Percentiles rank a stretch among this genome's conserved stretches.
These are phyloP conservation scores for Zygogramma bicolorata DNA, from an alignment of 2,888 invertebrate genomes.

Conservation along the genomic window DNA sequence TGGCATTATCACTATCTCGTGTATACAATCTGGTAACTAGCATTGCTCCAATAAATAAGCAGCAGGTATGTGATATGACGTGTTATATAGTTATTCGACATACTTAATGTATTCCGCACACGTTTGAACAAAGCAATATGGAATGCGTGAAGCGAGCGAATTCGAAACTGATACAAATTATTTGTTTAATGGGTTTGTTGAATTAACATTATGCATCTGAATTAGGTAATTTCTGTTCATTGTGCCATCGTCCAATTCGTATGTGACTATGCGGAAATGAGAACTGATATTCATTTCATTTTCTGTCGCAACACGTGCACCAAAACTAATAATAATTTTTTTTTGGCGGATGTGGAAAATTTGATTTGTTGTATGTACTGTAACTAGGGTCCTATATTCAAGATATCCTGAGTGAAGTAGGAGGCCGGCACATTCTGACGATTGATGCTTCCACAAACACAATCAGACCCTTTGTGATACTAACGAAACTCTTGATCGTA, in stretches of 20 bases:
- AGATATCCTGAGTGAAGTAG: no score
- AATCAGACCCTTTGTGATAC: no score
- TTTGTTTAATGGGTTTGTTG: conserved; percentile 24
- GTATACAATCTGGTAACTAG: not conserved
- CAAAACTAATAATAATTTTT: no score
- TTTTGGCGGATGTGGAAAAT: no score
- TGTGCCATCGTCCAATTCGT: not conserved
- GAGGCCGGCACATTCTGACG: no score
- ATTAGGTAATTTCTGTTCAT: not conserved
- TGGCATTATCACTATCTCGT: not conserved
- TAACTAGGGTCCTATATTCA: no score
- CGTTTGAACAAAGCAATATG: conserved; percentile 25
- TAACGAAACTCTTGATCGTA: no score
- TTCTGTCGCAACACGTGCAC: no score
- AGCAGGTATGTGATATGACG: not conserved
- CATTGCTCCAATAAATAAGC: not conserved
- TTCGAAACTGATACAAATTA: conserved; percentile 30
- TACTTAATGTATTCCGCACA: conserved; percentile 26
- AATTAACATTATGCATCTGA: not conserved
- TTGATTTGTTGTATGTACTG: no score
- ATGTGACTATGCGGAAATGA: no score
- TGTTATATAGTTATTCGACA: not conserved
- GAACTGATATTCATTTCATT: no score
- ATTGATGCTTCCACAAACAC: no score
- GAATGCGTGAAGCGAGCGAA: conserved; percentile 12